A percentile compares a stretch with the other conserved stretches of the same genome.
Evolutionary conservation across 2,888 invertebrate species (phyloP).

Genomic region (Ceramica pisi): DNA sequence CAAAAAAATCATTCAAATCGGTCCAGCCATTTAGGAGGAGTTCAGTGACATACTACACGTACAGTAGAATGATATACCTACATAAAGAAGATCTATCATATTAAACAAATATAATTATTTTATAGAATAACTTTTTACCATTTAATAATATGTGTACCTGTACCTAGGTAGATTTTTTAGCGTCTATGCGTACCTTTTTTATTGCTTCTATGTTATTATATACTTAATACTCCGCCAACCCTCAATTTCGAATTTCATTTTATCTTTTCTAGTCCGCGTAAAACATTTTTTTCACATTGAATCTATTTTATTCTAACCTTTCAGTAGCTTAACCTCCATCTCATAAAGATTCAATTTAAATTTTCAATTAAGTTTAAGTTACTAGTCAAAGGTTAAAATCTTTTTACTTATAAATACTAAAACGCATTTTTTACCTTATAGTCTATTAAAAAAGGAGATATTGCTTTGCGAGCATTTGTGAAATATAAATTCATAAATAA

Average conservation of each 20-base stretch:
- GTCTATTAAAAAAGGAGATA: background rate
- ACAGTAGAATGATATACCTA: no score
- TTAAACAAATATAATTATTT: no score
- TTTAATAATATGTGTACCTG: no score
- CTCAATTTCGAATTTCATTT: background rate
- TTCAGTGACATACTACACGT: no score
- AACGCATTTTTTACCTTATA: background rate
- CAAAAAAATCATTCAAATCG: no score
- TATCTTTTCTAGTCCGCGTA: background rate
- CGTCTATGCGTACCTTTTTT: background rate
- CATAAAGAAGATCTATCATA: no score
- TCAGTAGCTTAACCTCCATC: background rate
- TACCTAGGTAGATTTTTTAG: background rate
- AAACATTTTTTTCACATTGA: background rate
- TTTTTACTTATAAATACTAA: background rate
- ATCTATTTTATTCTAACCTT: background rate
- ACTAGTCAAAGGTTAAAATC: background rate
- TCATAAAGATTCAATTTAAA: background rate
- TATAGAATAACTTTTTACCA: no score
- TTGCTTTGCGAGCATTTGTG: background rate
- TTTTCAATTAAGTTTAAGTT: conserved; percentile 3
- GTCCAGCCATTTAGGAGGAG: no score
- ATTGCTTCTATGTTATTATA: background rate
- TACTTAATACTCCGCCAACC: background rate
- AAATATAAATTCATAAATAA: background rate